Base-by-base conservation (phyloP, 2,113 vertebrate genomes). In the Lamprotornis superbus region DNA sequence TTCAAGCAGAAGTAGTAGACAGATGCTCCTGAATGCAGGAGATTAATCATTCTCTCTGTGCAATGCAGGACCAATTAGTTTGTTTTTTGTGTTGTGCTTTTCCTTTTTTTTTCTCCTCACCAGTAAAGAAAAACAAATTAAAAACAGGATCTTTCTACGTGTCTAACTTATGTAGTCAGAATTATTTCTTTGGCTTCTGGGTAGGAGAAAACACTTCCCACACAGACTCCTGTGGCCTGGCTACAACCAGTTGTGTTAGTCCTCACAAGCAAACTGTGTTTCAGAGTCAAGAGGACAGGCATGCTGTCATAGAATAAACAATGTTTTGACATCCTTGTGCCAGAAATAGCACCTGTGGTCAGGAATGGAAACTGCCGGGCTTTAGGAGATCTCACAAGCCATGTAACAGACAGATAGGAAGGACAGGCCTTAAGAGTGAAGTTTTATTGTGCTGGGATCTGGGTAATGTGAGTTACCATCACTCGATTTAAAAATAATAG, bases 61-160 rank as follows among this genome's bases (percentile, higher is more conserved):
- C 27, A 90, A 52, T 47, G 68, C 77, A 65, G 47, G 83, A 81
- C 50, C 76, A 92, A 91, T 97, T 95, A 96, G 83, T 97, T 60
- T 47, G 21, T 1, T 12, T 77, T 93, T 71, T 44, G 40, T 35
- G 39, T 78, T 87, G 12, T 33, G 18, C 22, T 23, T 46, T 46
- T 42, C 3, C 11, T 30, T 53, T 73, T 69, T 47, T 47, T 49
- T 69, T 27, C 11, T n/a, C 16, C 33, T 56, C 63, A 40, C 87
- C 61, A 69, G 22, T 87, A 89, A 88, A 94, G 59, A 93, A 92
- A 94, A 92, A 25, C 71, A 91, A 95, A 96, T 89, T 75, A 65
- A 77, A 90, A 74, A 47, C 44, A 30, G 56, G 49, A 64, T 67
- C 40, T 81, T 84, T 60, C 37, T 46, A 50, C 2, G 3, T 69